Base-by-base conservation (phyloP, 1,140 invertebrate genomes). In the Caenorhabditis inopinata region DNA sequence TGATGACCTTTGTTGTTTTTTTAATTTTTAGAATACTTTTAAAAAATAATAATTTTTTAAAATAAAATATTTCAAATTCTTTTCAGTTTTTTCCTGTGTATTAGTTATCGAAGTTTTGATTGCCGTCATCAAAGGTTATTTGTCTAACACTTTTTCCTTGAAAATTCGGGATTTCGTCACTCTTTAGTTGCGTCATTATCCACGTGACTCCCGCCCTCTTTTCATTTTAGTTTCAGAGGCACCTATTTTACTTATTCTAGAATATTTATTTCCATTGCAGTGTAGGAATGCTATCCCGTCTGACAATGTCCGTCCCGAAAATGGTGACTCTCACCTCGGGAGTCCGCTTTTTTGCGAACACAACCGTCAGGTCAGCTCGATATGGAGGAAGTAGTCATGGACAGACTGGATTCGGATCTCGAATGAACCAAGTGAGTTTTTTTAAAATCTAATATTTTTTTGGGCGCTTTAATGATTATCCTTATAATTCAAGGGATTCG, bases 401-500 rank as follows among this genome's bases (percentile, higher is more conserved):
- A 11, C 58, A 18, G 6, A 21, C 58, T 5, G 58, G 58, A 38
- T 68, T 68, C 3, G 58, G 58, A 0, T 42, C 58, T 5, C 27
- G 58, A 68, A 21, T 68, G 3, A 68, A 68, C 38, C 58, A 68
- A 68, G 58, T 68, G 58, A 68, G 58, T 38, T 68, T 68, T 38
- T 32, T 0, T 9, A 68, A 9, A 16, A 4, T 29, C 5, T 12
- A 58, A 32, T 58, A 2, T n/a, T 48, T 4, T 27, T 46, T 25
- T 42, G 38, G 21, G 29, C 9, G 49, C 4, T 6, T 46, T 16
- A 45, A 45, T 38, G 27, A 46, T 74, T 32, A n/a, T n/a, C n/a
- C n/a, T 76, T 23, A 38, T 27, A 21, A 35, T 46, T 84, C 11
- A 21, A 84, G 83, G 81, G 77, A 29, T 85, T 85, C 47, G 74